phyloP scores from a whole-genome alignment of 2,888 invertebrate species.

The Yponomeuta cagnagella region DNA sequence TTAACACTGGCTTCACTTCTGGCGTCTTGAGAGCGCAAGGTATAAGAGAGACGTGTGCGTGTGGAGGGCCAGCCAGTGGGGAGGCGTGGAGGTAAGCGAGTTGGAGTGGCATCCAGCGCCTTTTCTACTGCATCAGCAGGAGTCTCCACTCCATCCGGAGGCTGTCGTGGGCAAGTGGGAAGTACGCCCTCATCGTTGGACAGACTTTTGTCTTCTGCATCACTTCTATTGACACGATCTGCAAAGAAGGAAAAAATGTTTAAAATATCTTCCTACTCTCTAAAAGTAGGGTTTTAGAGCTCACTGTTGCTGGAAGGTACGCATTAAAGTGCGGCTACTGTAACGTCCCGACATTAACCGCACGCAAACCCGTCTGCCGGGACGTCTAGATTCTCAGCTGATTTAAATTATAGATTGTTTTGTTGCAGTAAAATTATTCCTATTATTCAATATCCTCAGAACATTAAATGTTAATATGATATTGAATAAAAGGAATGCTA shows the following conservation, averaged over 20 bases:
- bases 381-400: slow-evolving; percentile 35
- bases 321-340: slow-evolving; percentile 18
- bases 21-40: slow-evolving; percentile 82
- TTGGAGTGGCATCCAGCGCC: slow-evolving; percentile 41
- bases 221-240: slow-evolving; percentile 67
- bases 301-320: slow-evolving; percentile 16
- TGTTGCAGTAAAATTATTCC: neutral
- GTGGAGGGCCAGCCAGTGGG: slow-evolving; percentile 44
- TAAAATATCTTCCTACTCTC: neutral
- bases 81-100: slow-evolving; percentile 52
- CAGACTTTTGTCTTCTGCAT: slow-evolving; percentile 66
- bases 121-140: slow-evolving; percentile 81
- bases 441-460: too few relatives aligned
- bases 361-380: slow-evolving; percentile 38
- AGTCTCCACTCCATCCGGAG: slow-evolving; percentile 89
- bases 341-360: slow-evolving; percentile 29
- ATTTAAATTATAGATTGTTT: slow-evolving; percentile 22
- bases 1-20: slow-evolving; percentile 87
- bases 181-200: slow-evolving; percentile 67
- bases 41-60: slow-evolving; percentile 57
- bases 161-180: slow-evolving; percentile 81
- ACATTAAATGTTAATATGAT: neutral
- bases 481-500: neutral
- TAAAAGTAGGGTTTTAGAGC: neutral
- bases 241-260: slow-evolving; percentile 22